These are phyloP conservation scores for Ispidina lecontei DNA, from an alignment of 2,797 vertebrate species.

Conservation along the genomic window DNA sequence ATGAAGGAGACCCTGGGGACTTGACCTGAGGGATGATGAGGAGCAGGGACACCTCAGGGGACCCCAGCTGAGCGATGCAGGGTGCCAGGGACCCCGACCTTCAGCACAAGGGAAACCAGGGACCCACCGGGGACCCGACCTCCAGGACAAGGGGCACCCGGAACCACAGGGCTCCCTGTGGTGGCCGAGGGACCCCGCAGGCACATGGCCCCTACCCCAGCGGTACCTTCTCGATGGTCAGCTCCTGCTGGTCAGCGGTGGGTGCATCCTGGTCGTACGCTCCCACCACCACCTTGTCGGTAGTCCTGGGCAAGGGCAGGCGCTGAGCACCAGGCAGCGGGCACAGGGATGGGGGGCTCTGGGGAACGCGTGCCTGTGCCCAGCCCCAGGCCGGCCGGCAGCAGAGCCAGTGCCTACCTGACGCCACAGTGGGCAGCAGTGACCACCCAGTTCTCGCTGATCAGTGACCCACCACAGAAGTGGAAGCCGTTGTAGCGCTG, in stretches of 20 bases:
- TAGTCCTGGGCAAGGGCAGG: conserved; percentile 68
- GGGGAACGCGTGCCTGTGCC: rapidly evolving
- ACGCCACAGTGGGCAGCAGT: conserved; percentile 73
- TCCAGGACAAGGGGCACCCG: no score
- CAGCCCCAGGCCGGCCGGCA: background rate
- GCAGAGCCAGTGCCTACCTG: conserved; percentile 37
- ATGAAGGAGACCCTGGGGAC: background rate
- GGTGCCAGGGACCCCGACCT: background rate
- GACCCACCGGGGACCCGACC: no score
- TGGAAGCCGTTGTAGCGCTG: conserved; percentile 59
- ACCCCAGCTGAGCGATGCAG: background rate
- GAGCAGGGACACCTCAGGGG: background rate
- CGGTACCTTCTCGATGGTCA: conserved; percentile 78
- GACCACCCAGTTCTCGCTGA: conserved; percentile 51
- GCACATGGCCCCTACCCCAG: rapidly evolving
- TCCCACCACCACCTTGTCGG: conserved; percentile 83
- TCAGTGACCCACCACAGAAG: conserved; percentile 73
- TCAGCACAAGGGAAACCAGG: background rate
- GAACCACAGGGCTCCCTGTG: rapidly evolving
- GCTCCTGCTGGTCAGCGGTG: conserved; percentile 76
- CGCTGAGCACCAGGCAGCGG: background rate
- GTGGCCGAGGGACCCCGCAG: background rate
- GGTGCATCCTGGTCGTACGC: conserved; percentile 82
- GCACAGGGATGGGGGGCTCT: no score
- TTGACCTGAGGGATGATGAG: no score